A percentile compares a stretch with the other conserved stretches of the same genome.
These are phyloP conservation scores for Apaloderma vittatum DNA, from an alignment of 2,113 vertebrate genomes.

Conservation along the genomic window DNA sequence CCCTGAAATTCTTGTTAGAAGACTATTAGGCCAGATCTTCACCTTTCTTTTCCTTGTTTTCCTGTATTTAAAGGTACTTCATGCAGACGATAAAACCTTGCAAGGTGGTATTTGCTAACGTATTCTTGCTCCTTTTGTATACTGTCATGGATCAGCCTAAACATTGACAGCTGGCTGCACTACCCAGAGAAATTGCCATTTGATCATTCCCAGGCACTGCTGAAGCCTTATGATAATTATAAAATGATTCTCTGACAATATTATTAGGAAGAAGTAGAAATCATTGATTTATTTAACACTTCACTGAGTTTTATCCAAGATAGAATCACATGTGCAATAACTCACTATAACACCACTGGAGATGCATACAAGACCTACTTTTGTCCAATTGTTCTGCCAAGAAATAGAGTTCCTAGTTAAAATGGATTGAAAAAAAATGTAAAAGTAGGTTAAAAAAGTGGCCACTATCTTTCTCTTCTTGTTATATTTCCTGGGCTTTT, in stretches of 20 bases:
- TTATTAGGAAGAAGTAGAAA: conserved; percentile 42
- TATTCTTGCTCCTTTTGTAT: background rate
- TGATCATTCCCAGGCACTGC: background rate
- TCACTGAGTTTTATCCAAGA: conserved; percentile 46
- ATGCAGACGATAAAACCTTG: background rate
- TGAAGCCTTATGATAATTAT: conserved; percentile 3
- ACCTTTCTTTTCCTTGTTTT: background rate
- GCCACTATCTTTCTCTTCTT: conserved; percentile 7
- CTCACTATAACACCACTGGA: background rate
- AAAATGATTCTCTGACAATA: conserved; percentile 28
- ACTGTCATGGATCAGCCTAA: background rate
- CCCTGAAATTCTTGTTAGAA: background rate
- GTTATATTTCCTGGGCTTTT: conserved; percentile 19
- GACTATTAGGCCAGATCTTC: background rate
- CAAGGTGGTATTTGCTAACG: background rate
- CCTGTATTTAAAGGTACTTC: background rate
- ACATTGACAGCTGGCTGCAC: background rate
- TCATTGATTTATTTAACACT: conserved; percentile 41
- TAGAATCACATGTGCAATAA: conserved; percentile 47
- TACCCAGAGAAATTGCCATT: background rate
- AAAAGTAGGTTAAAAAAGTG: conserved; percentile 47
- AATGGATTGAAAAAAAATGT: conserved; percentile 33
- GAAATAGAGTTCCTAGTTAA: conserved; percentile 35
- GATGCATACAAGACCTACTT: conserved; percentile 39
- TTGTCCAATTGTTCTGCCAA: conserved; percentile 33